These are phyloP conservation scores for Unio pictorum DNA, from an alignment of 2,888 invertebrate species.

Conservation along the genomic window DNA sequence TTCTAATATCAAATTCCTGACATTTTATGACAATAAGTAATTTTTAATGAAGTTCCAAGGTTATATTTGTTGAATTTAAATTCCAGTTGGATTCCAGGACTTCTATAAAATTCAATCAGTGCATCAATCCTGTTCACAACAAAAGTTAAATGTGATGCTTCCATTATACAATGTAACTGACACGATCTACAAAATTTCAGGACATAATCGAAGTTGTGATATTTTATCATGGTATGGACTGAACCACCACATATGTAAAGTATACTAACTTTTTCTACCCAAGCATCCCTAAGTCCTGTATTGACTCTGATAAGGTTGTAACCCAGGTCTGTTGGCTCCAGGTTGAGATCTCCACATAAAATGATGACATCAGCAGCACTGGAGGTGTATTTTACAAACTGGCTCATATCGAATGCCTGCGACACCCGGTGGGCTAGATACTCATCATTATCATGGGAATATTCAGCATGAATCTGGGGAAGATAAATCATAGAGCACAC, in stretches of 20 bases:
- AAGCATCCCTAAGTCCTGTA: conserved; percentile 63
- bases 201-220: neutral
- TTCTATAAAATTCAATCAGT: too few relatives aligned
- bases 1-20: too few relatives aligned
- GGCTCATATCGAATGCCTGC: conserved; percentile 95
- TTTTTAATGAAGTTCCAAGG: too few relatives aligned
- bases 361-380: conserved; percentile 83
- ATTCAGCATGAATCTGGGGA: conserved; percentile 77
- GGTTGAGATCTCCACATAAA: conserved; percentile 94
- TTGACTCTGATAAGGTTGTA: conserved; percentile 74
- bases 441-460: conserved; percentile 83
- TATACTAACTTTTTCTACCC: conserved; percentile 62
- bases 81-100: too few relatives aligned
- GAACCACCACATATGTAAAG: neutral
- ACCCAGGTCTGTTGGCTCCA: conserved; percentile 84
- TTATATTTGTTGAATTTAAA: too few relatives aligned
- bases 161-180: too few relatives aligned
- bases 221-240: neutral
- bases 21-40: too few relatives aligned
- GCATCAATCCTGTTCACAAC: too few relatives aligned
- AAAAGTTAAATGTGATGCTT: too few relatives aligned
- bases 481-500: too few relatives aligned
- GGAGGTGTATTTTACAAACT: conserved; percentile 91
- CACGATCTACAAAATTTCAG: too few relatives aligned
- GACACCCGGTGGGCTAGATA: conserved; percentile 93